Evolutionary conservation across 2,888 invertebrate genomes (phyloP), one percentile per base, ranked within the genome.

Genomic region (Ptychoptera albimana): DNA sequence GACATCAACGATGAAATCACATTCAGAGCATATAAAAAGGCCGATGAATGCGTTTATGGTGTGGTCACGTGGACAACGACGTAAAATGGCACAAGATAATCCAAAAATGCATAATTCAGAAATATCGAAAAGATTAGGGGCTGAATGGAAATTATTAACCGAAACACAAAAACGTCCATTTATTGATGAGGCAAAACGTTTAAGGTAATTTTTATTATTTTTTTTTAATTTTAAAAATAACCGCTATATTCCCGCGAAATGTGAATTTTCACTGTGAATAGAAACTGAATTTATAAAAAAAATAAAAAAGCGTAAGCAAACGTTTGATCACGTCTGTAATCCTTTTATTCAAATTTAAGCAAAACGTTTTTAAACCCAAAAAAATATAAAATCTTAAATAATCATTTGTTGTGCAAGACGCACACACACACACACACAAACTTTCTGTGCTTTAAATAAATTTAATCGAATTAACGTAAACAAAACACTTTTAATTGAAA

Each of bases 11-110:
- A 49, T 49, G 44, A 60, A 64, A 46, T 61, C 69, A 46, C 73
- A 66, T 47, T 66, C 67, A 53, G 82, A 82, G 61, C 88, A 91
- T 62, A 89, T 94, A 54, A 94, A 94, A 64, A 72, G 94, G 45
- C 94, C 94, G 35, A 94, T 96, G 94, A 94, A 94, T 69, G 93
- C 94, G 1, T 94, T 94, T 69, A 94, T 94, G 92, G 93, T 66
- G 14, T 93, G 93, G 93, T 91, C 92, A 30, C 69, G 92, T 43
- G 85, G 89, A 42, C 92, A 93, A 64, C 71, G 93, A 37, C 75
- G 91, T 49, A 89, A 92, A 69, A 93, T 94, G 66, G 89, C 93
- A 1, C 77, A 86, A 67, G 91, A 93, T 57, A 92, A 93, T 64
- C 93, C 93, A 54, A 93, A 84, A 67, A 85, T 86, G 85, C 86